Percentiles rank a stretch among this genome's conserved stretches.
phyloP scores from a whole-genome alignment of 2,888 invertebrate genomes.

The Petrolisthes cinctipes region DNA sequence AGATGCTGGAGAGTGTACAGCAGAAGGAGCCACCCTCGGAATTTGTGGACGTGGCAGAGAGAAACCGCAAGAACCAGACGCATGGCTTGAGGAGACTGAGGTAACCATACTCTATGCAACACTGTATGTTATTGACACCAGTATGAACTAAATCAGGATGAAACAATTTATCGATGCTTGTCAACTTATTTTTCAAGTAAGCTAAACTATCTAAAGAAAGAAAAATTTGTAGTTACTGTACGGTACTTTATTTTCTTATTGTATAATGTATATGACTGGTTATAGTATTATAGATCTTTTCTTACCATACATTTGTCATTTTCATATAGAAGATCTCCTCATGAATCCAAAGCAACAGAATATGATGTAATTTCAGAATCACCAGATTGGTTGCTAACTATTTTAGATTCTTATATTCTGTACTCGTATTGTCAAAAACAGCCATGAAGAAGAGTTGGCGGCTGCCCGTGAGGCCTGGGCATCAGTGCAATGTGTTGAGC shows the following conservation, averaged over 20 bases:
- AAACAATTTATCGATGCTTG: background rate
- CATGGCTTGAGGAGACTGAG: slow-evolving; percentile 35
- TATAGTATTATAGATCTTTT: too few relatives aligned
- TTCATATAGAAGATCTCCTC: too few relatives aligned
- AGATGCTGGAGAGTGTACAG: slow-evolving; percentile 54
- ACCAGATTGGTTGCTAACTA: too few relatives aligned
- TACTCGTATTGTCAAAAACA: slow-evolving; percentile 15
- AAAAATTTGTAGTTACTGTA: too few relatives aligned
- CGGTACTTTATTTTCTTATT: too few relatives aligned
- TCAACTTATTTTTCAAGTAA: background rate
- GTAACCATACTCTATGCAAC: slow-evolving; percentile 16
- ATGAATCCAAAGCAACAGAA: too few relatives aligned
- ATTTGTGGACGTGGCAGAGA: slow-evolving; percentile 53
- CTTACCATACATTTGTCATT: too few relatives aligned
- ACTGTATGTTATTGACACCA: background rate
- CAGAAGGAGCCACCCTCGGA: slow-evolving; percentile 55
- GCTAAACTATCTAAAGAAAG: too few relatives aligned
- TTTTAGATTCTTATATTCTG: too few relatives aligned
- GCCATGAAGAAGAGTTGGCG: slow-evolving; percentile 57
- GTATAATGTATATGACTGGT: too few relatives aligned
- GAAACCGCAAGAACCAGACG: slow-evolving; percentile 53
- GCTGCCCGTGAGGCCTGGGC: slow-evolving; percentile 64
- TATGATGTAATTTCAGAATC: too few relatives aligned
- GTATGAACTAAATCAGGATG: background rate
- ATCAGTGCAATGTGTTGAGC: slow-evolving; percentile 63